phyloP scores from a whole-genome alignment of 2,888 invertebrate species.

The Lymantria dispar region DNA sequence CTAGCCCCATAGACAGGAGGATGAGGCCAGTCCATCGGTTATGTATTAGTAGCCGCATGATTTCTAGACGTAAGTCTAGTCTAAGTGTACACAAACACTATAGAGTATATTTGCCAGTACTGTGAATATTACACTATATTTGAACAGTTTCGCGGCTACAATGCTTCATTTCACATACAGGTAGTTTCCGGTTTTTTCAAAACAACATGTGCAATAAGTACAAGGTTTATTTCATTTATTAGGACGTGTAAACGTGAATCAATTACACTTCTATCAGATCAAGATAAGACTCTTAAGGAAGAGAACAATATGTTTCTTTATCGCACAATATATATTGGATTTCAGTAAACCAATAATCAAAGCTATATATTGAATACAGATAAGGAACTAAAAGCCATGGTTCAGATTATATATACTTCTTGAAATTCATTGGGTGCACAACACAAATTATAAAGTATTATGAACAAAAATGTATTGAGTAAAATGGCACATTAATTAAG shows the following conservation, averaged over 20 bases:
- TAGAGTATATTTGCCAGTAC: constrained; percentile 10
- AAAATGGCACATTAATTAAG: too few species aligned
- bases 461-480: too few species aligned
- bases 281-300: constrained; percentile 5
- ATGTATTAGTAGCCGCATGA: constrained; percentile 66
- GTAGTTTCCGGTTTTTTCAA: neutral
- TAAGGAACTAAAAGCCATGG: too few species aligned
- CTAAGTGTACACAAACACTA: constrained; percentile 19
- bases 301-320: too few species aligned
- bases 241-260: constrained; percentile 5
- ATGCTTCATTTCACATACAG: neutral
- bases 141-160: constrained; percentile 37
- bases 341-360: too few species aligned
- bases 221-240: constrained; percentile 18
- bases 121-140: constrained; percentile 11
- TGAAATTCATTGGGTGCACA: too few species aligned
- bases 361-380: too few species aligned
- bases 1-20: constrained; percentile 60
- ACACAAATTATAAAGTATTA: too few species aligned
- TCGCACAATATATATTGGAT: too few species aligned
- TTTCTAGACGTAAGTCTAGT: constrained; percentile 18
- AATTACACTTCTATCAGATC: constrained; percentile 11
- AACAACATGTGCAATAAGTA: constrained; percentile 43
- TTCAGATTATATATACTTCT: too few species aligned
- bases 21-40: constrained; percentile 71